Evolutionary conservation across 2,888 invertebrate genomes (phyloP).

Genomic region (Lasioglossum lativentre): DNA sequence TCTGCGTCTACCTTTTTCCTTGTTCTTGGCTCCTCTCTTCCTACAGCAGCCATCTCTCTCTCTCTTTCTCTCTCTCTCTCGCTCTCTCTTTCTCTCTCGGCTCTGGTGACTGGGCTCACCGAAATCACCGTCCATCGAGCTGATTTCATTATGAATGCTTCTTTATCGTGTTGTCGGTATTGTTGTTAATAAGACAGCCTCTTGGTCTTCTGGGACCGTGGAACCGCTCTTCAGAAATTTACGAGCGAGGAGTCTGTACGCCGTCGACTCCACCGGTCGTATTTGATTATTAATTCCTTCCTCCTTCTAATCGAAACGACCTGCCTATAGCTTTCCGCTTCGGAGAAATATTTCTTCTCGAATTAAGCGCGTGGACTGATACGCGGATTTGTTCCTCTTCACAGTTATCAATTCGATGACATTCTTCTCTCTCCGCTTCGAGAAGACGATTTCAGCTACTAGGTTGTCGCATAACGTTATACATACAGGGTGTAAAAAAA

Average conservation of each 20-base stretch:
- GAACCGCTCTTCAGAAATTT: slow-evolving; percentile 30
- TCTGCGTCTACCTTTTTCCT: slow-evolving; percentile 32
- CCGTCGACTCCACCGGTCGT: neutral
- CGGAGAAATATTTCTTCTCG: neutral
- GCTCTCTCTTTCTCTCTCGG: neutral
- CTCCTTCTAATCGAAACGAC: neutral
- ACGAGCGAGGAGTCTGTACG: slow-evolving; percentile 49
- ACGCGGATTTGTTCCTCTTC: neutral
- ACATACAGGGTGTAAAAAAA: too few relatives aligned
- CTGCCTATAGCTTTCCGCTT: neutral
- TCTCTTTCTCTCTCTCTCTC: neutral
- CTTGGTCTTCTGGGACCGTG: slow-evolving; percentile 23
- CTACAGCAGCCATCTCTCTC: slow-evolving; percentile 3
- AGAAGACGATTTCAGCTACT: neutral
- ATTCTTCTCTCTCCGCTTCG: neutral
- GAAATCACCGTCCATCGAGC: slow-evolving; percentile 58
- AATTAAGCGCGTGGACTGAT: neutral
- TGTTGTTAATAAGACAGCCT: slow-evolving; percentile 56
- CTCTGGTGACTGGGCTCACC: slow-evolving; percentile 36
- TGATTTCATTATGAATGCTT: slow-evolving; percentile 61
- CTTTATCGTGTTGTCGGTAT: slow-evolving; percentile 62
- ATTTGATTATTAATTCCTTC: neutral
- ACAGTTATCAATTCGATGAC: neutral
- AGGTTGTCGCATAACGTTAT: too few relatives aligned
- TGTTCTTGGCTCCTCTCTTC: slow-evolving; percentile 28